phyloP scores from a whole-genome alignment of 2,888 invertebrate genomes.

The Ditula angustiorana region DNA sequence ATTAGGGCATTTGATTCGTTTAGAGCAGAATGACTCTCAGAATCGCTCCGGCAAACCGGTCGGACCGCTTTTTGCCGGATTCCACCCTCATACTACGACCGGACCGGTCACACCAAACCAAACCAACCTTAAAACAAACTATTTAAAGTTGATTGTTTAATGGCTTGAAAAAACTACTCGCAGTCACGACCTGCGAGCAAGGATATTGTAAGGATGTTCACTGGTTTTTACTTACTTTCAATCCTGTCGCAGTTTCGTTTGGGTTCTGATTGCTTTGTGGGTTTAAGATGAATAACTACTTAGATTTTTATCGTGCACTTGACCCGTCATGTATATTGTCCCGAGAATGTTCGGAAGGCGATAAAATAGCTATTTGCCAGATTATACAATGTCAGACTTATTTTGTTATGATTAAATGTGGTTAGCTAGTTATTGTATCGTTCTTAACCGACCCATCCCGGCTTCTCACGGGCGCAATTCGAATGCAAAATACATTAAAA shows the following conservation, averaged over 20 bases:
- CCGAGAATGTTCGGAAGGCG: slow-evolving; percentile 76
- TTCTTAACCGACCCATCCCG: too few relatives aligned
- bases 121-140: slow-evolving; percentile 43
- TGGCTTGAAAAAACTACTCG: slow-evolving; percentile 51
- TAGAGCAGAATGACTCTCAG: slow-evolving; percentile 59
- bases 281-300: slow-evolving; percentile 65
- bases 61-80: slow-evolving; percentile 76
- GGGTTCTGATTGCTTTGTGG: slow-evolving; percentile 49
- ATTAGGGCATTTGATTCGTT: slow-evolving; percentile 69
- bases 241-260: slow-evolving; percentile 44
- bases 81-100: slow-evolving; percentile 75
- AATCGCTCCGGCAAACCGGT: slow-evolving; percentile 72
- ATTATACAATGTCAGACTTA: slow-evolving; percentile 45
- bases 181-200: slow-evolving; percentile 78
- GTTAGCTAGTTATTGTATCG: not conserved
- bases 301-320: slow-evolving; percentile 78
- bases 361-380: slow-evolving; percentile 63
- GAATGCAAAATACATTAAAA: too few relatives aligned
- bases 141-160: slow-evolving; percentile 47
- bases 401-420: not conserved
- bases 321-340: slow-evolving; percentile 79
- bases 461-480: too few relatives aligned
- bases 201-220: slow-evolving; percentile 71
- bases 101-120: slow-evolving; percentile 50
- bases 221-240: slow-evolving; percentile 48